These are phyloP conservation scores for Hylyphantes graminicola DNA, from an alignment of 1,140 invertebrate genomes.

Conservation along the genomic window DNA sequence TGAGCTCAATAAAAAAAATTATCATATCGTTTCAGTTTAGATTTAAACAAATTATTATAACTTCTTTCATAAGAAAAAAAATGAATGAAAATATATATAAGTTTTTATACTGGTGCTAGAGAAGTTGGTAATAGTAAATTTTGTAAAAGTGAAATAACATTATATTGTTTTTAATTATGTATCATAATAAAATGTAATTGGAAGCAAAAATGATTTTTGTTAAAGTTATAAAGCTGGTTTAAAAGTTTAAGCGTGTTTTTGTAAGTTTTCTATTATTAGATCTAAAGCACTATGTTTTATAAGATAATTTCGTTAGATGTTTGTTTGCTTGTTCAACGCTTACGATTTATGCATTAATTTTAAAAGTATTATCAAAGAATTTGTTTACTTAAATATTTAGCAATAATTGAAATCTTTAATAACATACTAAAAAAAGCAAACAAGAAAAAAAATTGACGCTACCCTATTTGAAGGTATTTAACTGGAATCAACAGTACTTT, in stretches of 20 bases:
- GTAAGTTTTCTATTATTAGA: too few species aligned
- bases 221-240: slow-evolving; percentile 3
- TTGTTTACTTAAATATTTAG: too few species aligned
- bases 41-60: slow-evolving; percentile 28
- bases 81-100: slow-evolving; percentile 17
- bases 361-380: too few species aligned
- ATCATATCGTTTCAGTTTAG: slow-evolving; percentile 44
- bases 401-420: too few species aligned
- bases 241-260: background rate
- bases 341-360: too few species aligned
- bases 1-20: slow-evolving; percentile 45
- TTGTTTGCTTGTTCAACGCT: too few species aligned
- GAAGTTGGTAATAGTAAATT: slow-evolving; percentile 36
- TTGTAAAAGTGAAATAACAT: slow-evolving; percentile 28
- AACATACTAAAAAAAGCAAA: too few species aligned
- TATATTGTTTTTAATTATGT: slow-evolving; percentile 20
- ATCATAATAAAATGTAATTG: slow-evolving; percentile 26
- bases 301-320: too few species aligned
- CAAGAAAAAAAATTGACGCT: too few species aligned
- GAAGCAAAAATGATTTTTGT: slow-evolving; percentile 27
- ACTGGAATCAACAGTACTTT: too few species aligned
- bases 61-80: slow-evolving; percentile 18
- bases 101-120: slow-evolving; percentile 44
- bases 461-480: too few species aligned
- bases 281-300: too few species aligned